Conservation (phyloP, 2,797 vertebrate genomes). For the Novumbra hubbsi region DNA sequence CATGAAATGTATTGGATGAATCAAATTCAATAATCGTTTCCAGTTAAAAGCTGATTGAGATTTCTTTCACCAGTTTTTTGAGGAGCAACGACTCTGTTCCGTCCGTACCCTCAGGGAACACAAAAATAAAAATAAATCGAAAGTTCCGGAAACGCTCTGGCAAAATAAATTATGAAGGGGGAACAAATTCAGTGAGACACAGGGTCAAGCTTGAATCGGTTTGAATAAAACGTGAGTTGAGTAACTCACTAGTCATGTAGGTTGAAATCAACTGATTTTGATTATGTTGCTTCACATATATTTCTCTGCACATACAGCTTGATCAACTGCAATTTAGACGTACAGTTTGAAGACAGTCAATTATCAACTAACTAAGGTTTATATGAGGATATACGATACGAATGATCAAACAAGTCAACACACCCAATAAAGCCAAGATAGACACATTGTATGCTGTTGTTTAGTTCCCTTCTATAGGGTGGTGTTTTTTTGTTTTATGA, state of each 20-base stretch:
- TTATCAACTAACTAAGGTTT: neutral
- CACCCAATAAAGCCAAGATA: neutral
- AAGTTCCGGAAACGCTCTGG: slow-evolving; percentile 67
- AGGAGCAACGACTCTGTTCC: slow-evolving; percentile 42
- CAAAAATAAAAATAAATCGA: slow-evolving; percentile 45
- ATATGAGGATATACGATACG: neutral
- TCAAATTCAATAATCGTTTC: neutral
- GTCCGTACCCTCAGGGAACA: slow-evolving; percentile 31
- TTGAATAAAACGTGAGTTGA: neutral
- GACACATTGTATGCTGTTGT: neutral
- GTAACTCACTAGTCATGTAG: neutral
- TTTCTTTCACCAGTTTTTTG: slow-evolving; percentile 49
- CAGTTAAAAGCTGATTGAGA: slow-evolving; percentile 25
- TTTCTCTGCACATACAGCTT: neutral
- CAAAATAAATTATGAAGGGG: neutral
- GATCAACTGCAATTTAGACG: neutral
- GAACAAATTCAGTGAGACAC: slow-evolving; percentile 7
- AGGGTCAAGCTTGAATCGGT: neutral
- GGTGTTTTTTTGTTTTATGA: too few species aligned
- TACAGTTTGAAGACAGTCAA: neutral
- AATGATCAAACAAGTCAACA: neutral
- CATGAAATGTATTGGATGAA: slow-evolving; percentile 28
- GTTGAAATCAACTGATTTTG: neutral
- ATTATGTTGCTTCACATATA: neutral
- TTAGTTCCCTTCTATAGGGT: neutral